phyloP scores from a whole-genome alignment of 1,140 invertebrate species.

The Delia radicum region DNA sequence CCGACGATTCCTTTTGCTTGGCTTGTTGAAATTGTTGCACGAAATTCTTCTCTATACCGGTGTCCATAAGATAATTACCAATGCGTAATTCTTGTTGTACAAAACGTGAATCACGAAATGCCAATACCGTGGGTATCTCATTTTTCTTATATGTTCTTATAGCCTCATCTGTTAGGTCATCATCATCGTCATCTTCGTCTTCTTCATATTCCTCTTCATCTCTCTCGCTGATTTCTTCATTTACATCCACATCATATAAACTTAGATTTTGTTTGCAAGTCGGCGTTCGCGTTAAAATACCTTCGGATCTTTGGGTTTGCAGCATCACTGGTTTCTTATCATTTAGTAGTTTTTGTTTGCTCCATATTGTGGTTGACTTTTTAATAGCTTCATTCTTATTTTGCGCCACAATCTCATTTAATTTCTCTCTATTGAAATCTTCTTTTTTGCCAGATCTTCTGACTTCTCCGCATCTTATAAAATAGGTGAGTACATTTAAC shows the following conservation, averaged over 20 bases:
- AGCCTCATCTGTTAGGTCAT: neutral
- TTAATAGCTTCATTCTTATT: constrained; percentile 35
- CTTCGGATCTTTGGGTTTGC: neutral
- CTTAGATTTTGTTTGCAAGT: constrained; percentile 52
- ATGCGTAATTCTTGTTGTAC: constrained; percentile 54
- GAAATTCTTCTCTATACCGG: constrained; percentile 51
- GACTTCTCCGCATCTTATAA: constrained; percentile 76
- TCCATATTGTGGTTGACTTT: too few relatives aligned
- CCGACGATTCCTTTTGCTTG: constrained; percentile 18
- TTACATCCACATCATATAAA: constrained; percentile 40
- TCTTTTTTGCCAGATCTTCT: constrained; percentile 54
- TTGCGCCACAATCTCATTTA: constrained; percentile 40
- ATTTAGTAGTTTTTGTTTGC: too few relatives aligned
- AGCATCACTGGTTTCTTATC: neutral
- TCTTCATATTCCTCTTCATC: constrained; percentile 34
- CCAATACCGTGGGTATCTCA: constrained; percentile 53
- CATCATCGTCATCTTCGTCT: constrained; percentile 8
- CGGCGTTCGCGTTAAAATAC: constrained; percentile 36
- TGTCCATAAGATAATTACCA: constrained; percentile 54
- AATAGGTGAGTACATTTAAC: constrained; percentile 75
- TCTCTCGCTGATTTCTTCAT: constrained; percentile 23
- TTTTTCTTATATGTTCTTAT: constrained; percentile 47
- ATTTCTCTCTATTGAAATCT: constrained; percentile 50
- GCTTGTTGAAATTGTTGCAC: constrained; percentile 35
- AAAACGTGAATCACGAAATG: constrained; percentile 52